These are phyloP conservation scores for Leptinotarsa peninsularis DNA, from an alignment of 2,888 invertebrate genomes.

Conservation along the genomic window DNA sequence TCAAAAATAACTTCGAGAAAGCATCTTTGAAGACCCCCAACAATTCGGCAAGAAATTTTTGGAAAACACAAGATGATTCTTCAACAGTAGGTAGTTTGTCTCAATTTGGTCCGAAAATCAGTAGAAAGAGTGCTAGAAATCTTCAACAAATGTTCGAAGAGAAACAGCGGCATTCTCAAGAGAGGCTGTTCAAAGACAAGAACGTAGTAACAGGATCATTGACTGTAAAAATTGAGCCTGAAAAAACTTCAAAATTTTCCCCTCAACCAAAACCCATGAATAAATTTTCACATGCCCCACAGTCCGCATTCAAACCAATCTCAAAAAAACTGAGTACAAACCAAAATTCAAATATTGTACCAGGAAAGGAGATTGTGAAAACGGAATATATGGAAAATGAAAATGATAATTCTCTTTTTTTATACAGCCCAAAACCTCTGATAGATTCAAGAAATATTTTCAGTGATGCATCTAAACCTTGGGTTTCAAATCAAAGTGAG, in stretches of 20 bases:
- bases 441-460: slow-evolving; percentile 46
- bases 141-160: slow-evolving; percentile 64
- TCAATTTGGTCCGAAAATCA: slow-evolving; percentile 63
- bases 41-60: slow-evolving; percentile 72
- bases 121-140: slow-evolving; percentile 60
- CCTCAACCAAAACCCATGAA: slow-evolving; percentile 75
- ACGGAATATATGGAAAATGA: slow-evolving; percentile 45
- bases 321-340: slow-evolving; percentile 60
- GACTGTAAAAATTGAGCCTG: slow-evolving; percentile 56
- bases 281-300: slow-evolving; percentile 81
- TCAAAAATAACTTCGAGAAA: slow-evolving; percentile 84
- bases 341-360: slow-evolving; percentile 42
- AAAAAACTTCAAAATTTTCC: slow-evolving; percentile 66
- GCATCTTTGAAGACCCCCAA: slow-evolving; percentile 62
- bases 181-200: slow-evolving; percentile 51
- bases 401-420: slow-evolving; percentile 55
- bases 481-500: slow-evolving; percentile 66
- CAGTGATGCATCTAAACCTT: slow-evolving; percentile 61
- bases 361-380: slow-evolving; percentile 55
- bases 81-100: slow-evolving; percentile 55
- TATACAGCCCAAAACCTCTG: slow-evolving; percentile 64
- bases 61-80: slow-evolving; percentile 73
- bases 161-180: slow-evolving; percentile 51
- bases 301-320: slow-evolving; percentile 80
- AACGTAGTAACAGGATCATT: slow-evolving; percentile 33